Conservation (phyloP, 2,113 vertebrate species). For the Podiceps cristatus region DNA sequence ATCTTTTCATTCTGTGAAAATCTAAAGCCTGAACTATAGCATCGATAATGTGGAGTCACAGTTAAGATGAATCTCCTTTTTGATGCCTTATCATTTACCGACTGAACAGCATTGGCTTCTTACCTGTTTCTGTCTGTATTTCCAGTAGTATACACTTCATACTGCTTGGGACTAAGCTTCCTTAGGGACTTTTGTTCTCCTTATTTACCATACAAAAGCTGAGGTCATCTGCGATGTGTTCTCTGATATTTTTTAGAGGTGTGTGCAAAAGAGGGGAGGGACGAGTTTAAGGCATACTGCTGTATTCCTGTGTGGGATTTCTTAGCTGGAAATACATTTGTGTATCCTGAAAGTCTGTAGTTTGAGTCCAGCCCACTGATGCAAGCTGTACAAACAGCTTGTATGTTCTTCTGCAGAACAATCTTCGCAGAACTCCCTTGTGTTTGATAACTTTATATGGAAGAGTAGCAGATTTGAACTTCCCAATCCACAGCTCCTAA, state of each 20-base stretch:
- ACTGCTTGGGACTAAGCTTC: neutral
- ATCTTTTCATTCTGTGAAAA: neutral
- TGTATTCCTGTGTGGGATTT: neutral
- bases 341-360: neutral
- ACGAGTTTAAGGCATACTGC: neutral
- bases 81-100: neutral
- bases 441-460: neutral
- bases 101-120: neutral
- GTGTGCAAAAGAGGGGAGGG: neutral
- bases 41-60: neutral
- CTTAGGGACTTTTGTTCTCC: neutral
- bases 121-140: neutral
- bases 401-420: neutral
- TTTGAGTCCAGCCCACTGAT: neutral
- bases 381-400: neutral
- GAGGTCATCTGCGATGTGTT: neutral
- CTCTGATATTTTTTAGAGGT: neutral
- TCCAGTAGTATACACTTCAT: neutral
- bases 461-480: neutral
- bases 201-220: neutral
- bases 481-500: neutral
- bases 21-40: neutral
- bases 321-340: neutral
- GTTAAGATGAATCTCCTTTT: neutral
- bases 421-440: neutral